Conservation (phyloP, 2,888 invertebrate genomes). For the Sphinx pinastri region DNA sequence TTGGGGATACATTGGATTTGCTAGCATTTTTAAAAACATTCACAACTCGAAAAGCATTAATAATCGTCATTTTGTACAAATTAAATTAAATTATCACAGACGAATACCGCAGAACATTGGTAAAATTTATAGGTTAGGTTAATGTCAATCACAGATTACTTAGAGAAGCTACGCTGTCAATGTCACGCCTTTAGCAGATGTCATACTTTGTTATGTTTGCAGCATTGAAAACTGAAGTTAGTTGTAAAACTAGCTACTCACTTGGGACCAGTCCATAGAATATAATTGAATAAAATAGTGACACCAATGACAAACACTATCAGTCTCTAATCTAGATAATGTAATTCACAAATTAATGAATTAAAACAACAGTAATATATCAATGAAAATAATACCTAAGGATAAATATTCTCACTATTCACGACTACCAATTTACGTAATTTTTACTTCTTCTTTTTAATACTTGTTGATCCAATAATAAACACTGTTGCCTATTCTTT, state of each 20-base stretch:
- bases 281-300: background rate
- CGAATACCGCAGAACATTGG: constrained; percentile 31
- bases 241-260: background rate
- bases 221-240: background rate
- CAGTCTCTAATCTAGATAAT: no score
- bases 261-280: background rate
- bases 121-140: constrained; percentile 49
- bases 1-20: constrained; percentile 55
- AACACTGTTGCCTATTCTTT: no score
- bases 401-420: no score
- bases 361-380: no score
- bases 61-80: constrained; percentile 64
- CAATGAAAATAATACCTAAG: no score
- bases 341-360: no score
- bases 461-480: no score
- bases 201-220: constrained; percentile 37
- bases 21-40: constrained; percentile 55
- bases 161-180: background rate
- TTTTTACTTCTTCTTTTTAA: no score
- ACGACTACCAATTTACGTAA: no score
- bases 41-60: constrained; percentile 59
- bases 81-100: constrained; percentile 52
- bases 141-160: constrained; percentile 54
- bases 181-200: background rate
- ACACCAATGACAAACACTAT: background rate